Evolutionary conservation across 30 jellyfish, hydroid and myxozoan genomes (phyloP).

Genomic region (Turritopsis dohrnii): DNA sequence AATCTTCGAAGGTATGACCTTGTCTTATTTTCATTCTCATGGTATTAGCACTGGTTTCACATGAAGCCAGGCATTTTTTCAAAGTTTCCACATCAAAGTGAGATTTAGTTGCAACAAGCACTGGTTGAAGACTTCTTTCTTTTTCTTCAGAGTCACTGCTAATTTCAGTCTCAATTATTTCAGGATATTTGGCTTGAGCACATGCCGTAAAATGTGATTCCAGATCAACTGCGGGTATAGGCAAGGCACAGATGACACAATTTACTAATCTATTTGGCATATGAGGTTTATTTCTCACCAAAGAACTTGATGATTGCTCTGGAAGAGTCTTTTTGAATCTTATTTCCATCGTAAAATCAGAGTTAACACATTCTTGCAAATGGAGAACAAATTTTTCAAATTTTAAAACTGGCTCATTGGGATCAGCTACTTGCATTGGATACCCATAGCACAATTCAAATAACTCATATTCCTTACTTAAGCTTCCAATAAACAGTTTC

Average conservation of each 20-base stretch:
- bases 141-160: neutral
- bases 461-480: constrained; percentile 1
- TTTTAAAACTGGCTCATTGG: neutral
- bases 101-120: neutral
- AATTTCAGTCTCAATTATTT: neutral
- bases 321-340: neutral
- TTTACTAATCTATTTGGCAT: neutral
- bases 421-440: neutral
- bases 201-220: neutral
- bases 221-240: neutral
- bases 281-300: neutral
- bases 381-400: neutral
- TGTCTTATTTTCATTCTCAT: constrained; percentile 7
- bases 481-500: constrained; percentile 15
- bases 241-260: constrained; percentile 7
- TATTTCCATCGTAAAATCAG: constrained; percentile 17
- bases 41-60: neutral
- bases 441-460: neutral
- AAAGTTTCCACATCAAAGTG: neutral
- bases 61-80: neutral
- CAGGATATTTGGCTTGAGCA: neutral
- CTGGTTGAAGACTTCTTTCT: neutral
- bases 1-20: constrained; percentile 26
- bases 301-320: neutral
- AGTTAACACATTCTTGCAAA: neutral